Percentiles rank a stretch among this genome's conserved stretches.
These are phyloP conservation scores for Neofelis nebulosa DNA, from an alignment of 2,113 vertebrate genomes.

Conservation along the genomic window DNA sequence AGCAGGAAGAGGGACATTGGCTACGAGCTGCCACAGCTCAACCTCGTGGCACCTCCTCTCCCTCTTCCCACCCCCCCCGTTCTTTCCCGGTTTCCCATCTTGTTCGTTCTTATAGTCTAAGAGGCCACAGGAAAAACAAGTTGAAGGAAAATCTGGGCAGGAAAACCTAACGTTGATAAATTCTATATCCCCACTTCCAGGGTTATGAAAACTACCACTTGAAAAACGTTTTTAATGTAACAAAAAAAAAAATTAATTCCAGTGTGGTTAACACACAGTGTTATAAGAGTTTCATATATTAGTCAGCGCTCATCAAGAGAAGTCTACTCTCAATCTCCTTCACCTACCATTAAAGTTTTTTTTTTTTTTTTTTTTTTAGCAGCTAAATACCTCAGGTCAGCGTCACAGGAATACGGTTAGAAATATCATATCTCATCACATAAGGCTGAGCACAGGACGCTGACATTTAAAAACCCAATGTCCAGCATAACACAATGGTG, in stretches of 20 bases:
- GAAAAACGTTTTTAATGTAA: not conserved
- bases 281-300: not conserved
- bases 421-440: not conserved
- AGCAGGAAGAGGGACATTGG: not conserved
- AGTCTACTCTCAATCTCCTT: not conserved
- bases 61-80: not conserved
- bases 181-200: not conserved
- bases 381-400: not conserved
- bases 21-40: too few relatives aligned
- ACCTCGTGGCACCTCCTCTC: not conserved
- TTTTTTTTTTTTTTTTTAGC: not conserved
- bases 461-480: not conserved
- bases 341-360: not conserved
- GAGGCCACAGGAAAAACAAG: not conserved
- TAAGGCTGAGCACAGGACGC: not conserved
- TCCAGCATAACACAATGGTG: not conserved
- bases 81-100: not conserved
- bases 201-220: not conserved
- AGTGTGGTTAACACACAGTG: not conserved
- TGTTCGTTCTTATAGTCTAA: not conserved
- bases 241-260: not conserved
- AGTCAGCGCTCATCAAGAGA: not conserved
- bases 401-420: not conserved
- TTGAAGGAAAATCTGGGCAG: not conserved
- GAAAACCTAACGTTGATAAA: not conserved